A percentile compares a stretch with the other conserved stretches of the same genome.
Evolutionary conservation across 1,140 invertebrate genomes (phyloP).

Genomic region (Drosophila santomea): DNA sequence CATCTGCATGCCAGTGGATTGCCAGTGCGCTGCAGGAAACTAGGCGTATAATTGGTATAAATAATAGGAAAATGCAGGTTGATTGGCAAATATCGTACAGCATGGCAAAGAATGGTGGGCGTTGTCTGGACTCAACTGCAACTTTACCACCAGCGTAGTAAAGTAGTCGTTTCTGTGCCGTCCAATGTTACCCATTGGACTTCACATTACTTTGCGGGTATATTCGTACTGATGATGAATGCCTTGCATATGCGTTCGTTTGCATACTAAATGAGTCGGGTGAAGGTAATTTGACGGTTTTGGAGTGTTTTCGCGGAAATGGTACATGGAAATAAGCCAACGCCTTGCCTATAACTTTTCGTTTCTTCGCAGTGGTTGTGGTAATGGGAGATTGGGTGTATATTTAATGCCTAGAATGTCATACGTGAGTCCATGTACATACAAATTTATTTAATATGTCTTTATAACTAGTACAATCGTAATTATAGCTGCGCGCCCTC

Average conservation of each 20-base stretch:
- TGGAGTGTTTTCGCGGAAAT: not conserved
- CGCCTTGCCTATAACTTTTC: conserved; percentile 4
- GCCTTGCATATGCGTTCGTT: conserved; percentile 9
- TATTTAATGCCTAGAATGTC: conserved; percentile 44
- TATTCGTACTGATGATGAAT: conserved; percentile 23
- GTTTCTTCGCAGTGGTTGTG: not conserved
- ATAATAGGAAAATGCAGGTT: conserved; percentile 2
- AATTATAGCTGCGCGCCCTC: conserved; percentile 13
- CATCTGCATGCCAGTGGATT: not conserved
- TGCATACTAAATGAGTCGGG: conserved; percentile 1
- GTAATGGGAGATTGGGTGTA: conserved; percentile 23
- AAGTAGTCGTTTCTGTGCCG: not conserved
- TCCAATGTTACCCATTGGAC: conserved; percentile 17
- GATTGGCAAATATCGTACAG: conserved; percentile 15
- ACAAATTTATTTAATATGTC: conserved; percentile 38
- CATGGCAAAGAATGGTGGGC: not conserved
- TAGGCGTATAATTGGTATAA: not conserved
- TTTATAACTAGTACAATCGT: conserved; percentile 44
- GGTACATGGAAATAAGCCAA: no score
- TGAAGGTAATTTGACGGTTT: conserved; percentile 6
- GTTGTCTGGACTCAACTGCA: conserved; percentile 11
- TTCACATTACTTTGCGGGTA: conserved; percentile 7
- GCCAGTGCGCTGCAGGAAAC: not conserved
- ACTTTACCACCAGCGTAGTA: conserved; percentile 7
- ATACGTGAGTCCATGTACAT: conserved; percentile 33